Base-by-base conservation (phyloP, 2,797 vertebrate genomes). In the Tympanoctomys barrerae region DNA sequence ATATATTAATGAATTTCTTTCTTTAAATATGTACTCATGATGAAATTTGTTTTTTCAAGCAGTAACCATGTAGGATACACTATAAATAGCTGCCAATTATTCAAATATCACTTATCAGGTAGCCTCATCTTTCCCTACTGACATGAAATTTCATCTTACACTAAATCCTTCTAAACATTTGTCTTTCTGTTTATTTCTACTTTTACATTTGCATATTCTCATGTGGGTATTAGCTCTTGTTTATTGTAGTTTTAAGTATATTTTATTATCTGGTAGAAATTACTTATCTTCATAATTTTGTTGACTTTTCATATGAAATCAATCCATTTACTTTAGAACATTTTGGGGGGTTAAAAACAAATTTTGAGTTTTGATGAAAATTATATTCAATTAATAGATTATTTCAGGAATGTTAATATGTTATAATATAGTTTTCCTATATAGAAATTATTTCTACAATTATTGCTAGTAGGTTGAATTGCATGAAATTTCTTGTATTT, bases 11-110 rank as follows among this genome's bases (percentile, higher is more conserved):
- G 22, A 83, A 79, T 28, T 57, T 85, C 70, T 82, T 68, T 14
- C 61, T 77, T 85, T 89, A 94, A 86, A 70, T 57, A 70, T 57
- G 4, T 86, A 89, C 70, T 95, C 22, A 81, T 61, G 49, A 14
- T 84, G 49, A 90, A 94, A 90, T 24, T 80, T 93, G 70, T 75
- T 90, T 87, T 80, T 49, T 11, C 78, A 94, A 94, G 28, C 12
- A 82, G 75, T 77, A 83, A 66, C 11, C 7, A 95, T 33, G 57
- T 4, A 54, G 8, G 84, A 81, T 77, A 22, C 16, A 57, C 5
- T 19, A 42, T 46, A 36, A 80, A 68, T 54, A 83, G 33, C 73
- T 87, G 28, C 7, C 49, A 84, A 3, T 75, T 93, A 90, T 90
- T n/a, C 21, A 13, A 14, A 64, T 88, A 26, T 22, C 11, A n/a